phyloP scores from a whole-genome alignment of 2,797 vertebrate genomes.

The Atherinosoma microstoma region DNA sequence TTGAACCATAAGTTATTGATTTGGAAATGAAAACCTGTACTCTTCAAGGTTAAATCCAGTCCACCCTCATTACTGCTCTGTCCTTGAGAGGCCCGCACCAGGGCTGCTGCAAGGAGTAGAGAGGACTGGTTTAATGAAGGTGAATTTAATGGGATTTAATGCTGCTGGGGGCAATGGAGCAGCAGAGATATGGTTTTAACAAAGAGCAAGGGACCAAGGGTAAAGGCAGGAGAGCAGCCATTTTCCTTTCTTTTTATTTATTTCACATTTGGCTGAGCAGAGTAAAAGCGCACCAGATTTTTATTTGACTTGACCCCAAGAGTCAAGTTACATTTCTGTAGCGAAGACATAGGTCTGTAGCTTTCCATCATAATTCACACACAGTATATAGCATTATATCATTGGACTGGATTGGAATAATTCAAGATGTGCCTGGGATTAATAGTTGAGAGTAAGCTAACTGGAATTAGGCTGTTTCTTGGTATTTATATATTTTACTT shows the following conservation, averaged over 20 bases:
- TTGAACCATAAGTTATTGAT: constrained; percentile 90
- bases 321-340: constrained; percentile 76
- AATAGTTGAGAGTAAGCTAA: neutral
- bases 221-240: constrained; percentile 84
- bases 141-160: constrained; percentile 92
- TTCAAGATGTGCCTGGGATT: constrained; percentile 8
- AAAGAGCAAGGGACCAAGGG: constrained; percentile 87
- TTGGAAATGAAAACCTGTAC: constrained; percentile 89
- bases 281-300: constrained; percentile 80
- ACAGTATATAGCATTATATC: constrained; percentile 58
- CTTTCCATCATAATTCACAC: constrained; percentile 63
- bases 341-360: constrained; percentile 56
- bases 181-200: constrained; percentile 89
- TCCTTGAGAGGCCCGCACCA: constrained; percentile 87
- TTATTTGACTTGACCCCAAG: constrained; percentile 79
- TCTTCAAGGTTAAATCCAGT: constrained; percentile 89
- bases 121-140: constrained; percentile 90
- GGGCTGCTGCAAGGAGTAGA: constrained; percentile 79
- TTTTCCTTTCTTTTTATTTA: constrained; percentile 87
- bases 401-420: constrained; percentile 37
- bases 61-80: constrained; percentile 87
- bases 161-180: constrained; percentile 89
- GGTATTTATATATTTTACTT: constrained; percentile 7
- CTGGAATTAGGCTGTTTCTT: neutral
- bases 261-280: constrained; percentile 82